phyloP scores from a whole-genome alignment of 2,797 vertebrate species.

The Nasua narica region DNA sequence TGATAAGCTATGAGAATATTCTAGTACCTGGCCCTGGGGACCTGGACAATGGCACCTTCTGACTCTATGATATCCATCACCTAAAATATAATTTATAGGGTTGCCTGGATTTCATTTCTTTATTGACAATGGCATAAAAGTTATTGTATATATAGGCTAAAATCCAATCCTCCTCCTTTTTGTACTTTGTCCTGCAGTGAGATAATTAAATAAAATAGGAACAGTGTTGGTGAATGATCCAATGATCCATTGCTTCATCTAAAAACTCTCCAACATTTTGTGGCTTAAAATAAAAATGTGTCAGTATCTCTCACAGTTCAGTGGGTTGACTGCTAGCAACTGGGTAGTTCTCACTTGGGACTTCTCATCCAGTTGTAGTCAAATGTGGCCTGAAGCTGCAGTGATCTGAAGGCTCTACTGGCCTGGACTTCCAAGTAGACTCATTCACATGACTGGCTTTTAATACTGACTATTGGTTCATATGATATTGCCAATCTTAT shows the following conservation, averaged over 20 bases:
- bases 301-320: neutral
- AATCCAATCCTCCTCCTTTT: neutral
- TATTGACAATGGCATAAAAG: neutral
- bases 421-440: neutral
- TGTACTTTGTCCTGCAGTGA: neutral
- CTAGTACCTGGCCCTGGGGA: neutral
- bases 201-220: neutral
- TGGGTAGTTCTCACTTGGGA: neutral
- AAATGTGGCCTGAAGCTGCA: neutral
- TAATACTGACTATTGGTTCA: neutral
- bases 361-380: neutral
- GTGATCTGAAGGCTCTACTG: neutral
- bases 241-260: neutral
- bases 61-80: neutral
- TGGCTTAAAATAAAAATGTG: neutral
- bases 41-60: neutral
- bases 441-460: neutral
- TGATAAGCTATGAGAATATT: neutral
- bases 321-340: neutral
- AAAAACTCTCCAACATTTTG: neutral
- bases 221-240: neutral
- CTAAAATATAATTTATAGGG: neutral
- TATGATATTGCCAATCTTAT: neutral
- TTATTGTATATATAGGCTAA: neutral
- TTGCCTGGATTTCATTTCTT: neutral